phyloP scores from a whole-genome alignment of 1,140 invertebrate genomes.

The Drosophila tropicalis region DNA sequence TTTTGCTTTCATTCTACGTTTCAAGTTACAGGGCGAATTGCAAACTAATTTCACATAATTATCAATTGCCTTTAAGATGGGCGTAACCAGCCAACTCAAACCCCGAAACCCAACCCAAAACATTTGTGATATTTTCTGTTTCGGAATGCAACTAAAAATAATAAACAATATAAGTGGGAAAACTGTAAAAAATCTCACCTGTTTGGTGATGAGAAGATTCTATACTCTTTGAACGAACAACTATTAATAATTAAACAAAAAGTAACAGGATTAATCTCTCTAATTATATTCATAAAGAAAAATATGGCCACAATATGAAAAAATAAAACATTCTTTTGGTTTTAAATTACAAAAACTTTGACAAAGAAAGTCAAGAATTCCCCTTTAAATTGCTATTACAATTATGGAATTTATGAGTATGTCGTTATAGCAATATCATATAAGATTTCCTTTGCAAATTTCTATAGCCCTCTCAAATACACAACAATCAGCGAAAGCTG shows the following conservation, averaged over 20 bases:
- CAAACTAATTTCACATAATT: conserved; percentile 53
- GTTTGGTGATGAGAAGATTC: background rate
- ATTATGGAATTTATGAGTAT: too few relatives aligned
- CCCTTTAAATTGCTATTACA: too few relatives aligned
- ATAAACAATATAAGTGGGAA: background rate
- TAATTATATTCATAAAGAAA: too few relatives aligned
- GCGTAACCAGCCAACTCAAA: conserved; percentile 28
- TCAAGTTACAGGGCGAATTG: conserved; percentile 53
- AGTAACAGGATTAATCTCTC: too few relatives aligned
- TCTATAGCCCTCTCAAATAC: background rate
- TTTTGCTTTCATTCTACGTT: conserved; percentile 26
- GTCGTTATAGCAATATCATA: too few relatives aligned
- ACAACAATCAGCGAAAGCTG: background rate
- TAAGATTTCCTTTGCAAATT: too few relatives aligned
- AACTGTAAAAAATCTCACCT: background rate
- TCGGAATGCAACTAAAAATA: background rate
- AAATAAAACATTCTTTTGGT: too few relatives aligned
- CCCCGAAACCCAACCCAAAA: conserved; percentile 20
- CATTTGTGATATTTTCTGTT: conserved; percentile 21
- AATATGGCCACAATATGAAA: too few relatives aligned
- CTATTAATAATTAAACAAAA: too few relatives aligned
- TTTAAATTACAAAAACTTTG: too few relatives aligned
- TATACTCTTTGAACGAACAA: background rate
- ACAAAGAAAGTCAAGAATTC: too few relatives aligned
- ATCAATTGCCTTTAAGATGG: conserved; percentile 32